Base-by-base conservation (phyloP, 2,797 vertebrate genomes). In the Phataginus tricuspis region DNA sequence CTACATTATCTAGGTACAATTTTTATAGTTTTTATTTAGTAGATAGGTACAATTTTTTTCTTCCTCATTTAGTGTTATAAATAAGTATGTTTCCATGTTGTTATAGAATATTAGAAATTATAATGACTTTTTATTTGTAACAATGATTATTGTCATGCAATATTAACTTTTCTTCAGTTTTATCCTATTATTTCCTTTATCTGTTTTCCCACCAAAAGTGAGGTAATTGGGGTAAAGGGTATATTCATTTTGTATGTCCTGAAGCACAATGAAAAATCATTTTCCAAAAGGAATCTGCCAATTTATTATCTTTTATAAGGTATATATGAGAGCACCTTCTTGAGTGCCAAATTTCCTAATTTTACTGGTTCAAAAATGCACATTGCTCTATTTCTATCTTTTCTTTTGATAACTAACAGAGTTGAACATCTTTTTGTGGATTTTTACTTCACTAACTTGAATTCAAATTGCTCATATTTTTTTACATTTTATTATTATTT, bases 21-120 rank as follows among this genome's bases (percentile, higher is more conserved):
- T 63, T 96, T 78, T 49, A n/a, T 61, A 14, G 53, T 64, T 37
- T n/a, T 92, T 12, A 94, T 34, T 91, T 93, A 86, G 45, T 57
- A 88, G 14, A 42, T 64, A 75, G 6, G 53, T 39, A n/a, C 29
- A 66, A 57, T n/a, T 91, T 61, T 1, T 66, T 93, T 37, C 29
- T 63, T 90, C 78, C 90, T 66, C 29, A 64, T 53, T 74, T 92
- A 78, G 25, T 39, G 9, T 63, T 88, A 8, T 42, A 63, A 72
- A 23, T 64, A 64, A 55, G 7, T 18, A 51, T 5, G 78, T 86
- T 61, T 72, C 29, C 23, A 34, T 34, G 3, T 83, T 86, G 69
- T 83, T 90, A 51, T 25, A 27, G 6, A 68, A 27, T 39, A 29
- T 2, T 96, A 34, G 79, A 45, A 45, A 79, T 64, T 57, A 91